Percentiles rank a stretch among this genome's conserved stretches.
phyloP scores from a whole-genome alignment of 2,113 vertebrate genomes.

The Albula goreensis region DNA sequence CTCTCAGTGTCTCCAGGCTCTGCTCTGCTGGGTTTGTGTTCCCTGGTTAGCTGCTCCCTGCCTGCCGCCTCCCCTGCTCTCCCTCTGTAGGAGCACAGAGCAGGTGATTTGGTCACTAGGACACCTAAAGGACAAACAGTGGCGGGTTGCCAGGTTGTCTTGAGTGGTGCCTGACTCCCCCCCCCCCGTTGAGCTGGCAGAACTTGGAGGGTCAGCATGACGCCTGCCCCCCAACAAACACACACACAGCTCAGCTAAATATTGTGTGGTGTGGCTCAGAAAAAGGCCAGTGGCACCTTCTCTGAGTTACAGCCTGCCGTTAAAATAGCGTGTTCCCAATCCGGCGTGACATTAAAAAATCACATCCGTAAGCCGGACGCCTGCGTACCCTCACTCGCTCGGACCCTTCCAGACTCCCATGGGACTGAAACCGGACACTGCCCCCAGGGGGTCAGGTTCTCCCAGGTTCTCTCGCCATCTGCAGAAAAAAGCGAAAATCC shows the following conservation, averaged over 20 bases:
- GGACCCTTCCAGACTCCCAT: constrained; percentile 24
- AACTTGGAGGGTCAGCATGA: background rate
- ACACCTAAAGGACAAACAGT: constrained; percentile 58
- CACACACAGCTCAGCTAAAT: constrained; percentile 43
- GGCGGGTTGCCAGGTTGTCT: constrained; percentile 51
- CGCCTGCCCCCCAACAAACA: constrained; percentile 25
- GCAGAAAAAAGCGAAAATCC: background rate
- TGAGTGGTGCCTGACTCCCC: constrained; percentile 49
- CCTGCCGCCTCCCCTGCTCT: no score
- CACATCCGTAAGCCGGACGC: constrained; percentile 21
- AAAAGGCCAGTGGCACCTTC: constrained; percentile 39
- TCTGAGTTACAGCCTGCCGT: constrained; percentile 52
- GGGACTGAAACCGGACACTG: constrained; percentile 29
- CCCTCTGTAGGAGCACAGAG: no score
- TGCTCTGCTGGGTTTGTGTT: no score
- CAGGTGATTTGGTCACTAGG: constrained; percentile 47
- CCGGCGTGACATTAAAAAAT: constrained; percentile 51
- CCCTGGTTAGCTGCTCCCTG: no score
- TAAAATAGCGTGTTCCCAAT: constrained; percentile 51
- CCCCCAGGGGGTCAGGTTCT: background rate
- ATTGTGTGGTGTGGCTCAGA: constrained; percentile 48
- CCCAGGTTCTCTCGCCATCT: background rate
- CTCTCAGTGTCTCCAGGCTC: no score
- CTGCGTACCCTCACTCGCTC: background rate
- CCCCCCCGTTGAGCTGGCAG: background rate